These are phyloP conservation scores for Pseudochromis fuscus DNA, from an alignment of 2,797 vertebrate genomes.

Conservation along the genomic window DNA sequence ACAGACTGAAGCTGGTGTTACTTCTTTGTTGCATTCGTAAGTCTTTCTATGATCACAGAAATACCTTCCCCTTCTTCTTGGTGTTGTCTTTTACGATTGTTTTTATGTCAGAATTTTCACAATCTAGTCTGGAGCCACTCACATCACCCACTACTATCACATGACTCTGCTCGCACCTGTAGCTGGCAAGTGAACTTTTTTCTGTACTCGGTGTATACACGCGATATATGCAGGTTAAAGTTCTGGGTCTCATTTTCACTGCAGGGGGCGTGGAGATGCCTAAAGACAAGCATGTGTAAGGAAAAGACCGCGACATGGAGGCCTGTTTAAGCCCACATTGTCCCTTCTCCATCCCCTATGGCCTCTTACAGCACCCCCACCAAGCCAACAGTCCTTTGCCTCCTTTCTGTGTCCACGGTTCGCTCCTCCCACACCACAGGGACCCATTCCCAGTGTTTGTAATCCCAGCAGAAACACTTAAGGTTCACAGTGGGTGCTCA, in stretches of 20 bases:
- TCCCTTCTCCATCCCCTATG: conserved; percentile 75
- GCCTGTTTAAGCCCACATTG: conserved; percentile 86
- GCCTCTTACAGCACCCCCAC: conserved; percentile 80
- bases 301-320: conserved; percentile 77
- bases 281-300: conserved; percentile 82
- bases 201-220: conserved; percentile 33
- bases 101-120: conserved; percentile 1
- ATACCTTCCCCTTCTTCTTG: conserved; percentile 5
- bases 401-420: conserved; percentile 77
- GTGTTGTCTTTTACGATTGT: background rate
- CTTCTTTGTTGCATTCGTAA: conserved; percentile 74
- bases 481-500: conserved; percentile 99
- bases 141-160: background rate
- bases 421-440: conserved; percentile 78
- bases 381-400: conserved; percentile 77
- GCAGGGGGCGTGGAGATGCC: conserved; percentile 78
- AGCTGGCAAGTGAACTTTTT: conserved; percentile 13
- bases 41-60: conserved; percentile 43
- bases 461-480: conserved; percentile 99
- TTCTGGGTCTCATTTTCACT: conserved; percentile 81
- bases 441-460: conserved; percentile 93
- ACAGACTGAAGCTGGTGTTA: conserved; percentile 72
- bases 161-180: conserved; percentile 27
- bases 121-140: background rate
- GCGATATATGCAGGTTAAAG: conserved; percentile 76